Conservation (phyloP, 2,888 invertebrate species). For the Drosophila yooni region DNA sequence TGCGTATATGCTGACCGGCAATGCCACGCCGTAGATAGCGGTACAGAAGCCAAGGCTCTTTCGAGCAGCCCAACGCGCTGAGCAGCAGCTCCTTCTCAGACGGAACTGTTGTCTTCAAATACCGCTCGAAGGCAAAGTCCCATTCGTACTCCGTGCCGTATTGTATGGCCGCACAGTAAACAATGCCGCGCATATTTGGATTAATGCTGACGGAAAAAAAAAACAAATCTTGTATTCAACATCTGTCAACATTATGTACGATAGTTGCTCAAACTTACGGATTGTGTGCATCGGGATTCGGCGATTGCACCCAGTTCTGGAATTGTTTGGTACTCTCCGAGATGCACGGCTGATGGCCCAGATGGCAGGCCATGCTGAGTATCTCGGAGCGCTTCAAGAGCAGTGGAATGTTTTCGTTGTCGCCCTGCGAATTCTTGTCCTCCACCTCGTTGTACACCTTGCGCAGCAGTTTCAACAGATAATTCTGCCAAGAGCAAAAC, state of each 20-base stretch:
- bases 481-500: slow-evolving; percentile 86
- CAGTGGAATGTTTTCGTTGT: slow-evolving; percentile 87
- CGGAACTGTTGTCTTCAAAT: slow-evolving; percentile 90
- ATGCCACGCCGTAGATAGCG: slow-evolving; percentile 90
- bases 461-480: slow-evolving; percentile 88
- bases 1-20: slow-evolving; percentile 91
- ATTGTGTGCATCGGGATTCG: slow-evolving; percentile 90
- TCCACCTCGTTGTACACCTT: slow-evolving; percentile 90
- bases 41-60: slow-evolving; percentile 91
- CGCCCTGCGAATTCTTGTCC: slow-evolving; percentile 87
- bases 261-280: slow-evolving; percentile 87
- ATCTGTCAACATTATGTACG: background rate
- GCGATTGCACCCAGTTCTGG: slow-evolving; percentile 90
- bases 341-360: slow-evolving; percentile 91
- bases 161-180: slow-evolving; percentile 94
- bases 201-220: slow-evolving; percentile 88
- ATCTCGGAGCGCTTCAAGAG: slow-evolving; percentile 90
- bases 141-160: slow-evolving; percentile 94
- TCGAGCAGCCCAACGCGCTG: slow-evolving; percentile 92
- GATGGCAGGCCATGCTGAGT: slow-evolving; percentile 90
- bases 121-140: slow-evolving; percentile 94
- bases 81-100: slow-evolving; percentile 92
- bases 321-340: slow-evolving; percentile 90
- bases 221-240: background rate
- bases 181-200: slow-evolving; percentile 92